A percentile compares a stretch with the other conserved stretches of the same genome.
Conservation (phyloP, 2,888 invertebrate genomes). For the Ectropis crepuscularia region DNA sequence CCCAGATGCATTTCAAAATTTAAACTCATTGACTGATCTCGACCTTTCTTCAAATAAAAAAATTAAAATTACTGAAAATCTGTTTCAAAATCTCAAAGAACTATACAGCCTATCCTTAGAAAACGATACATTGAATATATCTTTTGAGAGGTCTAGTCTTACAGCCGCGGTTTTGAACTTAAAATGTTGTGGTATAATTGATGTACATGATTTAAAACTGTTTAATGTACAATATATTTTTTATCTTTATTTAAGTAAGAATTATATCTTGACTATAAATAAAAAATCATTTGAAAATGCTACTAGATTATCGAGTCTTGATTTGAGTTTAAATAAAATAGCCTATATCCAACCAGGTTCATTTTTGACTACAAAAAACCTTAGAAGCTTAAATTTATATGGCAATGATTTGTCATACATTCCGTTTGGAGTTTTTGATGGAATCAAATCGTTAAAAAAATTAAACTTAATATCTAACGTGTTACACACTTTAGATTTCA, state of each 20-base stretch:
- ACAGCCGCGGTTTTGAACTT: slow-evolving; percentile 34
- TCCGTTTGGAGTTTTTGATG: slow-evolving; percentile 44
- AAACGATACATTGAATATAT: slow-evolving; percentile 30
- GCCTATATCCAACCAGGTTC: slow-evolving; percentile 43
- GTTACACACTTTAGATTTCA: slow-evolving; percentile 36
- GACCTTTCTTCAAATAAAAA: slow-evolving; percentile 38
- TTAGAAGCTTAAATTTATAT: slow-evolving; percentile 34
- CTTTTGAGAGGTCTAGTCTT: slow-evolving; percentile 34
- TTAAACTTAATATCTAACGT: slow-evolving; percentile 41
- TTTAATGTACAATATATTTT: slow-evolving; percentile 29
- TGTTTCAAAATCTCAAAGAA: slow-evolving; percentile 35
- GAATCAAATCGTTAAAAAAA: slow-evolving; percentile 29
- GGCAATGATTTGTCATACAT: slow-evolving; percentile 37
- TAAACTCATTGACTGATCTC: slow-evolving; percentile 29
- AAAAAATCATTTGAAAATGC: slow-evolving; percentile 41
- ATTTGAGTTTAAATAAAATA: slow-evolving; percentile 43
- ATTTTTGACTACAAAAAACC: slow-evolving; percentile 34
- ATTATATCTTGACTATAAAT: slow-evolving; percentile 38
- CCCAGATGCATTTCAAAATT: slow-evolving; percentile 26
- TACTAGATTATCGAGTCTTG: slow-evolving; percentile 33
- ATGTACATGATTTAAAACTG: slow-evolving; percentile 32
- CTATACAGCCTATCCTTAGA: slow-evolving; percentile 34
- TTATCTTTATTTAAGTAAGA: slow-evolving; percentile 38
- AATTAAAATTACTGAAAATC: slow-evolving; percentile 32
- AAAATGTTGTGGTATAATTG: slow-evolving; percentile 36